Evolutionary conservation across 2,888 invertebrate species (phyloP), one percentile per base, ranked within the genome.

Genomic region (Trypoxylon attenuatum): DNA sequence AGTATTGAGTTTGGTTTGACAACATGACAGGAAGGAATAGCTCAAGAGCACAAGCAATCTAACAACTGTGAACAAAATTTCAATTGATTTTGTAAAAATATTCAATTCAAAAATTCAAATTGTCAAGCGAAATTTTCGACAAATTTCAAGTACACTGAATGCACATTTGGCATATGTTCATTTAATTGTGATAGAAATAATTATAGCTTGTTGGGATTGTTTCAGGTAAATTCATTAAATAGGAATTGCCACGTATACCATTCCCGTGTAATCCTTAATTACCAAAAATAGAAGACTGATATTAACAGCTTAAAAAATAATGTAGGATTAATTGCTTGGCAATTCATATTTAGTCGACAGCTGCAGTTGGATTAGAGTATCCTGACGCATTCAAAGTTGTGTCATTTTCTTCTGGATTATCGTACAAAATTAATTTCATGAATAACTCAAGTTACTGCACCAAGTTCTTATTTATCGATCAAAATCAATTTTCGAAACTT

Each of bases 291-390:
- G 6, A 49, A 23, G 18, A 50, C 49, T n/a, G 29, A 55, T 39
- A 65, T 56, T 65, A 68, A 67, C 59, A 52, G 52, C 55, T 65
- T 66, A n/a, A 75, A 73, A 72, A 53, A 39, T 72, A 67, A 73
- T 70, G 41, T 54, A 69, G 72, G 61, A 79, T 73, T 79, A 76
- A 77, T 60, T 54, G 55, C 76, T 77, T 81, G 81, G 79, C 82
- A 82, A 83, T 84, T 82, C 79, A 66, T 82, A 82, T 84, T 84
- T 84, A 81, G 63, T 66, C 50, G 41, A 52, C 54, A 53, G 42
- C 47, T 27, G 41, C 60, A 23, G 53, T 13, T 33, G 47, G 64
- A 52, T 69, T 50, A 59, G 71, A 68, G 64, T 75, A 72, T 74
- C 70, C 71, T 69, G 47, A 29, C 2, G 13, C 16, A 39, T 62